Percentiles rank a stretch among this genome's conserved stretches.
These are phyloP conservation scores for Nomada flava DNA, from an alignment of 2,888 invertebrate species.

Conservation along the genomic window DNA sequence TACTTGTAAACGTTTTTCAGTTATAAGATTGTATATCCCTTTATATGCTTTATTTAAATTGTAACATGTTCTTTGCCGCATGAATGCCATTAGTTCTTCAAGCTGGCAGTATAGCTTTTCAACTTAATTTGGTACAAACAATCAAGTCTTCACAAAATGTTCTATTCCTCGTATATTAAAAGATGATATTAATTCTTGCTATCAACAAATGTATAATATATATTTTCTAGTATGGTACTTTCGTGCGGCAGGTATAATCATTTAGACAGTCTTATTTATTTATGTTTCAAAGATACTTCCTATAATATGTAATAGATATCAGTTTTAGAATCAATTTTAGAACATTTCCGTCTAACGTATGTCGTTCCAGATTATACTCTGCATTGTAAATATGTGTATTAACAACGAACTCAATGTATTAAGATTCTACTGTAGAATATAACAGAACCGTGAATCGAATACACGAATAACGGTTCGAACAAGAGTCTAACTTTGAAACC, in stretches of 20 bases:
- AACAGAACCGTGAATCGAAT: constrained; percentile 39
- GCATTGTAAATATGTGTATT: constrained; percentile 54
- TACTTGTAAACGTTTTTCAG: not conserved
- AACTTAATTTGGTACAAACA: not conserved
- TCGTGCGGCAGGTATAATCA: constrained; percentile 12
- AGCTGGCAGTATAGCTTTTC: constrained; percentile 1
- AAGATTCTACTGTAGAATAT: constrained; percentile 38
- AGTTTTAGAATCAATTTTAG: constrained; percentile 41
- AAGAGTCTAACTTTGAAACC: not conserved
- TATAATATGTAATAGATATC: constrained; percentile 32
- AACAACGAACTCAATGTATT: constrained; percentile 48
- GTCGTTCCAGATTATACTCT: constrained; percentile 30
- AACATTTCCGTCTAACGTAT: constrained; percentile 15
- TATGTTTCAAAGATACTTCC: constrained; percentile 10
- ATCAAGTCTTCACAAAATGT: not conserved
- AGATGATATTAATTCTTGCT: not conserved
- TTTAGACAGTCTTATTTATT: constrained; percentile 43
- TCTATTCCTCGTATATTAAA: not conserved
- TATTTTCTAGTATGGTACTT: not conserved
- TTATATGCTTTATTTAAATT: constrained; percentile 13
- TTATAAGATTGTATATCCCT: constrained; percentile 7
- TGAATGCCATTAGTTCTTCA: not conserved
- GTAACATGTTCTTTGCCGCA: constrained; percentile 21
- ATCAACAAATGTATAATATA: not conserved
- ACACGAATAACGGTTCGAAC: not conserved